Conservation (phyloP, 2,797 vertebrate species). For the Eupleurogrammus muticus region DNA sequence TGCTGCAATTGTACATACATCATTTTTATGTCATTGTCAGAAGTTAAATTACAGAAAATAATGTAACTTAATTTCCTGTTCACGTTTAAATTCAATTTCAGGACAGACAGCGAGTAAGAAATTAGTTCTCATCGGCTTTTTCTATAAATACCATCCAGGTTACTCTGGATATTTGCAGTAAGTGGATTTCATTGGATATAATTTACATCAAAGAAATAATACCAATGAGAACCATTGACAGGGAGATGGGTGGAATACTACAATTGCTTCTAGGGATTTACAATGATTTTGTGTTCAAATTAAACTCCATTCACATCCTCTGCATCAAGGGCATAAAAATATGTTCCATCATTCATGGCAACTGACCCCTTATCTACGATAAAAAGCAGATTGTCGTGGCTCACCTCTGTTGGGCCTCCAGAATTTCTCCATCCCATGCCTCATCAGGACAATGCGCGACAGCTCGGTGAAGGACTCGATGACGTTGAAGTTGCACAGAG, state of each 20-base stretch:
- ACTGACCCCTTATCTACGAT: background rate
- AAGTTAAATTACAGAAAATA: background rate
- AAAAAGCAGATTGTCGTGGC: background rate
- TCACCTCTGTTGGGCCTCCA: conserved; percentile 97
- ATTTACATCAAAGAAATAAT: background rate
- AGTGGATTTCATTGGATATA: background rate
- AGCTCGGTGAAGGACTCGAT: conserved; percentile 98
- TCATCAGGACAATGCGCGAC: conserved; percentile 97
- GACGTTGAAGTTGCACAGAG: conserved; percentile 98
- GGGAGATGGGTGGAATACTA: background rate
- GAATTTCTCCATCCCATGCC: conserved; percentile 99
- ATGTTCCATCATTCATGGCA: background rate
- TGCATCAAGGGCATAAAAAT: background rate
- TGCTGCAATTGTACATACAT: background rate
- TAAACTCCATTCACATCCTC: too few species aligned
- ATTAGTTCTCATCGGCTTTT: background rate
- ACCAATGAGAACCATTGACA: background rate
- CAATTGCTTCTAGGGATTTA: background rate
- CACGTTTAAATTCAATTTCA: background rate
- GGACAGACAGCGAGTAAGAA: background rate
- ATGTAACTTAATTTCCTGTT: too few species aligned
- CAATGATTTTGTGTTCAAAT: background rate
- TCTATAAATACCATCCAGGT: too few species aligned
- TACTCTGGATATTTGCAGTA: background rate
- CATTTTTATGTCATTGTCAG: background rate